These are phyloP conservation scores for Agriopis aurantiaria DNA, from an alignment of 2,888 invertebrate genomes.

Conservation along the genomic window DNA sequence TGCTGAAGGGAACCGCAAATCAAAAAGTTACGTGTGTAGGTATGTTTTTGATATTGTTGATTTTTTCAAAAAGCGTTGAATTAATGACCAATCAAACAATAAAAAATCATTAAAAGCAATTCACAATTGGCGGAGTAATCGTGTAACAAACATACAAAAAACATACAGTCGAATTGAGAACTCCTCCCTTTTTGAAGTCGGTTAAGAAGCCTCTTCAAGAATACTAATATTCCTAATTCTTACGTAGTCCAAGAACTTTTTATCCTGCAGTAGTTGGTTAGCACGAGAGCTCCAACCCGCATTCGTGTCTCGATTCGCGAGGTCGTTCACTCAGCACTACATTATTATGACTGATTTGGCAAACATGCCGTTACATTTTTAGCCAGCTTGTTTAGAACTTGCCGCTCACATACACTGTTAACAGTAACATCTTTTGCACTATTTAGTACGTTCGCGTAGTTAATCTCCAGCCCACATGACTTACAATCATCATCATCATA, in stretches of 20 bases:
- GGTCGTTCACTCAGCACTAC: conserved; percentile 76
- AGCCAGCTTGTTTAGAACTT: conserved; percentile 51
- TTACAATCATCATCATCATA: background rate
- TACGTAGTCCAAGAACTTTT: background rate
- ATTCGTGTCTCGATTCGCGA: conserved; percentile 54
- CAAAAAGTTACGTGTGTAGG: too few species aligned
- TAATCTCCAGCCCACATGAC: conserved; percentile 10
- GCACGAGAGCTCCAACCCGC: conserved; percentile 47
- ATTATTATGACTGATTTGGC: conserved; percentile 73
- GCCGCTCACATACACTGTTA: conserved; percentile 22
- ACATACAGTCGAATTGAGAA: too few species aligned
- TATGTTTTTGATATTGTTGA: too few species aligned
- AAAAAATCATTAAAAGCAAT: too few species aligned
- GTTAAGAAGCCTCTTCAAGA: too few species aligned
- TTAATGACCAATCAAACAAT: too few species aligned
- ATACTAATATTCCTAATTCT: too few species aligned
- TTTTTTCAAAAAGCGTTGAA: too few species aligned
- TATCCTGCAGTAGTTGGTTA: background rate
- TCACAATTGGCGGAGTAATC: too few species aligned
- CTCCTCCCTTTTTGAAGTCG: too few species aligned
- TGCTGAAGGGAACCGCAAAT: too few species aligned
- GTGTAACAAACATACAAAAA: too few species aligned
- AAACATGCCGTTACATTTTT: conserved; percentile 76
- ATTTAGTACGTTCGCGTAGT: conserved; percentile 10
- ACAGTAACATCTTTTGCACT: conserved; percentile 16